A percentile compares a stretch with the other conserved stretches of the same genome.
These are phyloP conservation scores for Raphicerus campestris DNA, from an alignment of 2,113 vertebrate species.

Conservation along the genomic window DNA sequence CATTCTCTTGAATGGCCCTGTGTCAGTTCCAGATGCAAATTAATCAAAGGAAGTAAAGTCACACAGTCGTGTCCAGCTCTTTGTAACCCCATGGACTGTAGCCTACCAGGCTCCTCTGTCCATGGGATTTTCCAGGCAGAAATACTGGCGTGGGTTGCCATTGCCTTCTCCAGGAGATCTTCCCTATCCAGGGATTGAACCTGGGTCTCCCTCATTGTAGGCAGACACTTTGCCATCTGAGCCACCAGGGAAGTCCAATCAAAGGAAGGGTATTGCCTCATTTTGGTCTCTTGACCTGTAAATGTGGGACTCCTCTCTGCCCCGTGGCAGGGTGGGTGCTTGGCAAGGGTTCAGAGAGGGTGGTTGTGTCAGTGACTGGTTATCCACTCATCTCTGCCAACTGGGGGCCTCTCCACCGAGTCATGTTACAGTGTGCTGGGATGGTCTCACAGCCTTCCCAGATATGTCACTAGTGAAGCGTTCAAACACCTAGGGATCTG, in stretches of 20 bases:
- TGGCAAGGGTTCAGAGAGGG: rapidly evolving
- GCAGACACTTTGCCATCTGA: neutral
- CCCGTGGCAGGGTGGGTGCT: rapidly evolving
- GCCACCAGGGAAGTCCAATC: neutral
- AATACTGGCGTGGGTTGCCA: neutral
- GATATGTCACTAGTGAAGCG: neutral
- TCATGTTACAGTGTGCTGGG: rapidly evolving
- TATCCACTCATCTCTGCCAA: neutral
- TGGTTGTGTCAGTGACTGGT: rapidly evolving
- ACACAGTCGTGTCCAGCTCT: rapidly evolving
- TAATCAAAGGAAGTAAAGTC: neutral
- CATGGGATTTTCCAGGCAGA: neutral
- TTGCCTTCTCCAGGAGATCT: neutral
- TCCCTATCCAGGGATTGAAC: too few relatives aligned
- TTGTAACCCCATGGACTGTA: neutral
- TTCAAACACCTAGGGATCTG: neutral
- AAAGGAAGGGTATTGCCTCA: rapidly evolving
- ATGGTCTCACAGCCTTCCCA: neutral
- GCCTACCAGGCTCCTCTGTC: neutral
- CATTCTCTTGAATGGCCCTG: rapidly evolving
- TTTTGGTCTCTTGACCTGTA: too few relatives aligned
- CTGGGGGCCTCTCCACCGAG: neutral
- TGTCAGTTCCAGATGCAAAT: neutral
- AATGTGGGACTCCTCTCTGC: neutral
- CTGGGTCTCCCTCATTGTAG: neutral